Evolutionary conservation across 2,797 vertebrate genomes (phyloP).

Genomic region (Mastacembelus armatus): DNA sequence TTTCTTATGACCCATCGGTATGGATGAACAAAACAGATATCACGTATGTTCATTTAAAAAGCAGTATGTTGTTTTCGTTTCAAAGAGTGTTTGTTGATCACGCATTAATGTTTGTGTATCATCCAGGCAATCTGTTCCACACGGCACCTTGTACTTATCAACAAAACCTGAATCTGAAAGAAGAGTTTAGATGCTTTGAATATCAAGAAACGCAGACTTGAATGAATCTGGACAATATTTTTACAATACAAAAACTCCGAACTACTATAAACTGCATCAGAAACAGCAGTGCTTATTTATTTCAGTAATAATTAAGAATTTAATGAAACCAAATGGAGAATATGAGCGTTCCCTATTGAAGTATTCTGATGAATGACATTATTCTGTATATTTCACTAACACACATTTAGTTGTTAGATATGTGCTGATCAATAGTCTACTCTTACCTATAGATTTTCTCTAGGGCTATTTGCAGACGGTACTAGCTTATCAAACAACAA

Average conservation of each 20-base stretch:
- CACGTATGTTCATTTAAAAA: constrained; percentile 56
- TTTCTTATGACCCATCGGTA: constrained; percentile 60
- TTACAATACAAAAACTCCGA: background rate
- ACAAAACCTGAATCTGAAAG: constrained; percentile 12
- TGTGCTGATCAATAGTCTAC: constrained; percentile 61
- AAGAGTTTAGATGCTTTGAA: constrained; percentile 15
- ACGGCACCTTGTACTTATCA: constrained; percentile 23
- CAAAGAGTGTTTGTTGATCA: constrained; percentile 41
- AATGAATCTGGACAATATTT: background rate
- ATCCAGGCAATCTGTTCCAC: constrained; percentile 38
- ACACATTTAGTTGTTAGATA: constrained; percentile 53
- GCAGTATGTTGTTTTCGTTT: constrained; percentile 64
- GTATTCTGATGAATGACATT: constrained; percentile 23
- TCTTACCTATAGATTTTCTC: constrained; percentile 58
- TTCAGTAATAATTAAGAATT: constrained; percentile 30
- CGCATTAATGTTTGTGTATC: constrained; percentile 16
- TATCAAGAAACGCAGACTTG: constrained; percentile 18
- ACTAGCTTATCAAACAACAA: constrained; percentile 62
- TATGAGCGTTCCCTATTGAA: constrained; percentile 30
- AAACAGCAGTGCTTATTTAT: no score
- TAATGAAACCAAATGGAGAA: constrained; percentile 23
- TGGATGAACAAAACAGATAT: constrained; percentile 40
- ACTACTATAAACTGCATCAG: background rate
- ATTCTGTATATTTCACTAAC: constrained; percentile 41
- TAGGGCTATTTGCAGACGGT: constrained; percentile 49